phyloP scores from a whole-genome alignment of 2,797 vertebrate genomes.

The Falco rusticolus region DNA sequence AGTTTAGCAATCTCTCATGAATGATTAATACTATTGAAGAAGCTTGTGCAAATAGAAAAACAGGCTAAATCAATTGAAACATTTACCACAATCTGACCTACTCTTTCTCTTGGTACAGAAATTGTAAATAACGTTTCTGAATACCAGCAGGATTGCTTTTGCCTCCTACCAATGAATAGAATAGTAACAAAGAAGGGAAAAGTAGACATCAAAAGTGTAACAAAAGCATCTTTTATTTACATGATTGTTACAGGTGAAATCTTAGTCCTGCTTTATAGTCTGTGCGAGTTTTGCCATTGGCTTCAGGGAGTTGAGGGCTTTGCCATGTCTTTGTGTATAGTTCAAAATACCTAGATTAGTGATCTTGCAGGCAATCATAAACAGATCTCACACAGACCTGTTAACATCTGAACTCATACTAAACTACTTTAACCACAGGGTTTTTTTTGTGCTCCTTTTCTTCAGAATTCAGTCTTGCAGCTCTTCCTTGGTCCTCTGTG shows the following conservation, averaged over 20 bases:
- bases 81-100: not conserved
- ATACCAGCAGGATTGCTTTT: conserved; percentile 35
- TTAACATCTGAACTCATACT: not conserved
- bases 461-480: not conserved
- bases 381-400: not conserved
- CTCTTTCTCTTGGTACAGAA: conserved; percentile 27
- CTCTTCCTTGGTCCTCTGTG: not conserved
- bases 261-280: not conserved
- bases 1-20: conserved; percentile 4
- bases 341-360: not conserved
- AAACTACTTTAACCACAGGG: not conserved
- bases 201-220: not conserved
- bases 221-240: conserved; percentile 37
- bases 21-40: conserved; percentile 31
- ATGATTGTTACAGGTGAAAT: not conserved
- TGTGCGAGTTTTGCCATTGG: not conserved
- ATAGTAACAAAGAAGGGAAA: conserved; percentile 19
- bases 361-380: not conserved
- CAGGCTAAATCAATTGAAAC: conserved; percentile 17
- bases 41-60: conserved; percentile 1
- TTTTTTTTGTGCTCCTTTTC: not conserved
- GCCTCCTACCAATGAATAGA: conserved; percentile 8
- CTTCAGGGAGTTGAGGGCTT: not conserved
- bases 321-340: not conserved
- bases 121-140: conserved; percentile 46